Base-by-base conservation (phyloP, 2,113 vertebrate species). In the Elachura formosa region DNA sequence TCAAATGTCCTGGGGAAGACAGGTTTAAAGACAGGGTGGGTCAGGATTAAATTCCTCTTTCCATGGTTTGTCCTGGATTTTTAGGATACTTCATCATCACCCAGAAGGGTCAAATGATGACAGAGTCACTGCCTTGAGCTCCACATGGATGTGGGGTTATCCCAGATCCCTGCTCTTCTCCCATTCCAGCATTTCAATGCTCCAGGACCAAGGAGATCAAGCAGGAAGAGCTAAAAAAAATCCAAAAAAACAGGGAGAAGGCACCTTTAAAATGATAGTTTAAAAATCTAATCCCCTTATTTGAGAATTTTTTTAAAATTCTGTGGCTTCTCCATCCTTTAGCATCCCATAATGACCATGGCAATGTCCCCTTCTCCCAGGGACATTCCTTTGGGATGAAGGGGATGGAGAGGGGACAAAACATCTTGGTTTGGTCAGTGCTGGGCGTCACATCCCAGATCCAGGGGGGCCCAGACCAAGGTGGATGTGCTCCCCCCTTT, bases 401-500 rank as follows among this genome's bases (percentile, higher is more conserved):
- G 24, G 28, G 20, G 29, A 48, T 29, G 22, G 8, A 66, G 17
- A 66, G 17, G 26, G 14, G 16, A 52, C 22, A 67, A 78, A 84
- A 74, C 4, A 26, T 0, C 43, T 46, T 2, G 0, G 4, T 88
- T 73, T 19, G 43, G 28, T 12, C 5, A 1, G 15, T 5, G 2
- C 11, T 84, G 71, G 72, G 25, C 3, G 1, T 45, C 29, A 12
- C 52, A 78, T 11, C 66, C 56, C 34, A 71, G 63, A 71, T 12
- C 25, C 67, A 90, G 36, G 29, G 26, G 43, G 68, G 3, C 7
- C 24, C 58, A 71, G 51, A 33, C 29, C 2, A 11, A 69, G 29
- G 13, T 8, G 43, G 33, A 24, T 36, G 3, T 2, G 0, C 5
- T 74, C 25, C 17, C 5, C 0, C n/a, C 9, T 64, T 83, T n/a